Evolutionary conservation across 2,113 vertebrate species (phyloP).

Genomic region (Lepus europaeus): DNA sequence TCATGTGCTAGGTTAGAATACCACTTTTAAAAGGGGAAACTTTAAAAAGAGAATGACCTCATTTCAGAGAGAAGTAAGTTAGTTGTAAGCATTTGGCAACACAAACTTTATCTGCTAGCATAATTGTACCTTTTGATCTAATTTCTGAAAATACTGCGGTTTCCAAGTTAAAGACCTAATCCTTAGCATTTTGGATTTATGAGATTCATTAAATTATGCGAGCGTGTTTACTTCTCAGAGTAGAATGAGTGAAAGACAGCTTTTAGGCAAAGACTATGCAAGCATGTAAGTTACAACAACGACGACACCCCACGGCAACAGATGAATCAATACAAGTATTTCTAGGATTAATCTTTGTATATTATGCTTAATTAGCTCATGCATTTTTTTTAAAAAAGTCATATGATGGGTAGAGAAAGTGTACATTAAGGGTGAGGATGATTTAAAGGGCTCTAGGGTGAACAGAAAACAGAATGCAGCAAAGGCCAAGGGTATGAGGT

Average conservation of each 20-base stretch:
- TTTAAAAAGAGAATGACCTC: conserved; percentile 37
- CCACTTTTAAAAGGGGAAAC: not conserved
- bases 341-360: conserved; percentile 71
- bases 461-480: not conserved
- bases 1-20: not conserved
- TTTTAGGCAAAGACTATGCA: conserved; percentile 78
- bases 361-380: conserved; percentile 59
- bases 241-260: conserved; percentile 71
- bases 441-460: conserved; percentile 37
- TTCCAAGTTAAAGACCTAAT: conserved; percentile 60
- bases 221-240: conserved; percentile 64
- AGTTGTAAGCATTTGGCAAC: conserved; percentile 23
- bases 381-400: conserved; percentile 23
- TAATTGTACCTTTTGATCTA: not conserved
- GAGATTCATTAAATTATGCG: conserved; percentile 72
- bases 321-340: conserved; percentile 67
- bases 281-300: conserved; percentile 68
- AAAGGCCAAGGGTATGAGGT: conserved; percentile 20
- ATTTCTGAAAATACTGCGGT: conserved; percentile 73
- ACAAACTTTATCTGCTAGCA: conserved; percentile 44
- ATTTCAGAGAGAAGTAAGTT: conserved; percentile 64
- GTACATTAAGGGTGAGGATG: not conserved
- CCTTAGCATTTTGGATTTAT: conserved; percentile 74
- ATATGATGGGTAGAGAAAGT: not conserved
- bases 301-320: conserved; percentile 63